Evolutionary conservation across 2,113 vertebrate species (phyloP).

Genomic region (Donacobius atricapilla): DNA sequence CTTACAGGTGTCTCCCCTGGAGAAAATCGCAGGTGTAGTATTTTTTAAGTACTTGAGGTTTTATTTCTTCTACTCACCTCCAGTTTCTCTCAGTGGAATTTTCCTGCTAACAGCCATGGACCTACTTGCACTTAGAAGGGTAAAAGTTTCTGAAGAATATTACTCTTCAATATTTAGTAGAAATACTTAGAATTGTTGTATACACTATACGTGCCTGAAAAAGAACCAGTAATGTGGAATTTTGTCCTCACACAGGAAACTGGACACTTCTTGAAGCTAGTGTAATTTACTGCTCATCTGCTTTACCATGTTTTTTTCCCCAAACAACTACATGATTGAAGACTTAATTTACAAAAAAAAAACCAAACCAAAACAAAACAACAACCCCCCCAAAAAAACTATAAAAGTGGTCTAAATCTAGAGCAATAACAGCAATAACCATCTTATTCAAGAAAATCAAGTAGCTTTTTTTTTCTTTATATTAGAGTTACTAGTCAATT

Average conservation of each 20-base stretch:
- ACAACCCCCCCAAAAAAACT: neutral
- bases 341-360: neutral
- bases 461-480: neutral
- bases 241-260: neutral
- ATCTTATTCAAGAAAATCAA: neutral
- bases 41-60: neutral
- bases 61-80: neutral
- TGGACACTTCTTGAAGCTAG: neutral
- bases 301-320: neutral
- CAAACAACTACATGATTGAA: neutral
- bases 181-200: neutral
- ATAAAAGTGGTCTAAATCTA: neutral
- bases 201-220: neutral
- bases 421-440: neutral
- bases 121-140: neutral
- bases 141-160: neutral
- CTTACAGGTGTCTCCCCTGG: neutral
- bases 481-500: neutral
- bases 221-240: neutral
- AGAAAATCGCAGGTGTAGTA: neutral
- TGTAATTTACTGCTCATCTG: neutral
- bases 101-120: neutral
- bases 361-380: neutral
- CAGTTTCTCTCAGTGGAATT: neutral
- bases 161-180: neutral